A percentile compares a stretch with the other conserved stretches of the same genome.
Evolutionary conservation across 2,797 vertebrate species (phyloP).

Genomic region (Chaunax sp.): DNA sequence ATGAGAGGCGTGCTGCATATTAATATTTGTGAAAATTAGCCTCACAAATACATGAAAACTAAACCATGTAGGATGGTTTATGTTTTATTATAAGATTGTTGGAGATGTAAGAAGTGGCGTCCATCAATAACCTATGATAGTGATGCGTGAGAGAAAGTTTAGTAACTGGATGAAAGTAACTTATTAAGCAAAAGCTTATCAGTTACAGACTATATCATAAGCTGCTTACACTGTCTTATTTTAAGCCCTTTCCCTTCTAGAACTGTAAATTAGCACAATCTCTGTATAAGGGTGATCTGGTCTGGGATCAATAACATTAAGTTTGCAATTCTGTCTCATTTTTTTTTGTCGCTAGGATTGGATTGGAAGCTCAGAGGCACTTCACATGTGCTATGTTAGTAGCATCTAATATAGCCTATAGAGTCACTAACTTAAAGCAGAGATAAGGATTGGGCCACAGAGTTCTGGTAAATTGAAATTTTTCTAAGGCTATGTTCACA

Average conservation of each 20-base stretch:
- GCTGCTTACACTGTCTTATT: background rate
- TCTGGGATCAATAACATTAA: background rate
- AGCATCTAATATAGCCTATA: too few relatives aligned
- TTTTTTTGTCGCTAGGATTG: too few relatives aligned
- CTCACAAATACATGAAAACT: slow-evolving; percentile 65
- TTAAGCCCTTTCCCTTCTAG: background rate
- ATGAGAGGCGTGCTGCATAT: slow-evolving; percentile 73
- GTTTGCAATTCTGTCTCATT: background rate
- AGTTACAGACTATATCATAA: too few relatives aligned
- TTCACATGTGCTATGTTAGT: too few relatives aligned
- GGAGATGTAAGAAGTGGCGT: slow-evolving; percentile 17
- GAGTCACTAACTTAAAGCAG: too few relatives aligned
- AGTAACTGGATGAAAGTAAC: slow-evolving; percentile 6
- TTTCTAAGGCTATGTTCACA: too few relatives aligned
- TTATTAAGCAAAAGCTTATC: too few relatives aligned
- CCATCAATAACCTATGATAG: slow-evolving; percentile 4
- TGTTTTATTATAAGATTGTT: slow-evolving; percentile 19
- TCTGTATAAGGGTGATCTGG: too few relatives aligned
- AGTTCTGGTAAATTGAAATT: background rate
- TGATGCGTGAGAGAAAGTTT: slow-evolving; percentile 28
- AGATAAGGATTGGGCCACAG: too few relatives aligned
- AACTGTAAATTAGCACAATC: too few relatives aligned
- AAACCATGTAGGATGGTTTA: slow-evolving; percentile 38
- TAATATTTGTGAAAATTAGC: slow-evolving; percentile 78
- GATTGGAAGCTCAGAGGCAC: too few relatives aligned